Conservation (phyloP, 2,888 invertebrate species). For the Drosophila affinis region DNA sequence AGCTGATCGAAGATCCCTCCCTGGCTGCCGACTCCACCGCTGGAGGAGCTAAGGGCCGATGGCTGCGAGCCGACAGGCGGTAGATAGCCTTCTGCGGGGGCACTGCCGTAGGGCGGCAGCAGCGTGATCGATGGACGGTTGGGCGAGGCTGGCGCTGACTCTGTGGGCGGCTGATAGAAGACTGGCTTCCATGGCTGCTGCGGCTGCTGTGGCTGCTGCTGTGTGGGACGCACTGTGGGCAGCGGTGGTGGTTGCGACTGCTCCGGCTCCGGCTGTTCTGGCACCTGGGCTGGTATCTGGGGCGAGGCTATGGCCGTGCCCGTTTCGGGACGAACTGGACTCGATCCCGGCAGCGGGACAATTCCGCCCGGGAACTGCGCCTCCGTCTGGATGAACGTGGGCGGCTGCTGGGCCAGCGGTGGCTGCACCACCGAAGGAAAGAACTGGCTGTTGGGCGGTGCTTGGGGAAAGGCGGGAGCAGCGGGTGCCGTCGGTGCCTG, state of each 20-base stretch:
- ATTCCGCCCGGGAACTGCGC: slow-evolving; percentile 74
- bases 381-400: slow-evolving; percentile 71
- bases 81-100: slow-evolving; percentile 75
- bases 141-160: slow-evolving; percentile 44
- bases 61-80: slow-evolving; percentile 65
- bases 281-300: slow-evolving; percentile 72
- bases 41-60: slow-evolving; percentile 44
- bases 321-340: slow-evolving; percentile 62
- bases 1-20: slow-evolving; percentile 74
- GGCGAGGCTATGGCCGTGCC: slow-evolving; percentile 81
- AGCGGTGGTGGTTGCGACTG: slow-evolving; percentile 14
- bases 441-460: slow-evolving; percentile 55
- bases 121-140: slow-evolving; percentile 79
- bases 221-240: slow-evolving; percentile 26
- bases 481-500: slow-evolving; percentile 6
- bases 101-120: slow-evolving; percentile 76
- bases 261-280: slow-evolving; percentile 46
- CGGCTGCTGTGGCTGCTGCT: slow-evolving; percentile 56
- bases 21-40: slow-evolving; percentile 42
- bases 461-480: slow-evolving; percentile 19
- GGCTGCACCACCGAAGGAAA: slow-evolving; percentile 75
- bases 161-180: slow-evolving; percentile 64
- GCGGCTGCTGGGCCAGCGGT: slow-evolving; percentile 74
- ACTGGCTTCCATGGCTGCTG: slow-evolving; percentile 78
- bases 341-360: slow-evolving; percentile 67